A percentile compares a stretch with the other conserved stretches of the same genome.
Conservation (phyloP, 2,888 invertebrate genomes). For the Merodon equestris region DNA sequence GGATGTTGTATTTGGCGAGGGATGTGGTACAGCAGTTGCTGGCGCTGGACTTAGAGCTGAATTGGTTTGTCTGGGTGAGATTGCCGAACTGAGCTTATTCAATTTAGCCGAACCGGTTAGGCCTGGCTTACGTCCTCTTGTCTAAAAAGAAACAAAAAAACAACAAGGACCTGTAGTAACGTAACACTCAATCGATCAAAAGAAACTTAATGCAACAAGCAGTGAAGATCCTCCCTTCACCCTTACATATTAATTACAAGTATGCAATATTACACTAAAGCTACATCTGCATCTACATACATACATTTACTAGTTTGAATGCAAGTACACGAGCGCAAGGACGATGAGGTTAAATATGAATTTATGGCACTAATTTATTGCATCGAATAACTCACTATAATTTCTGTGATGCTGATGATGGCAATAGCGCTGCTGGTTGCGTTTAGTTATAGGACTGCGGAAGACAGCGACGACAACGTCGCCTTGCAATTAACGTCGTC, state of each 20-base stretch:
- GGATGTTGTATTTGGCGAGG: constrained; percentile 77
- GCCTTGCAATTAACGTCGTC: constrained; percentile 71
- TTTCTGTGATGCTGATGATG: constrained; percentile 57
- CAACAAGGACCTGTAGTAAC: no score
- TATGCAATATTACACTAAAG: no score
- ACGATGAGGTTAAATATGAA: constrained; percentile 71
- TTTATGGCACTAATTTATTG: constrained; percentile 76
- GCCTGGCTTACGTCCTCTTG: constrained; percentile 76
- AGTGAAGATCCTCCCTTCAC: no score
- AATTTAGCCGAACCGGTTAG: constrained; percentile 73
- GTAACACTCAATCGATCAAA: not conserved
- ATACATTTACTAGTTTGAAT: no score
- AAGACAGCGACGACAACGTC: constrained; percentile 44
- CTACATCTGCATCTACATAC: constrained; percentile 13
- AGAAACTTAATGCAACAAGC: no score
- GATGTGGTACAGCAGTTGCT: constrained; percentile 75
- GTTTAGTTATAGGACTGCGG: constrained; percentile 23
- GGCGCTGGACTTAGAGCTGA: constrained; percentile 75
- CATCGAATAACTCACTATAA: constrained; percentile 73
- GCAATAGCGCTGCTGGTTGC: constrained; percentile 52
- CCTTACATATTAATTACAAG: no score
- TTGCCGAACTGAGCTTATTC: constrained; percentile 77
- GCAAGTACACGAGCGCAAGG: constrained; percentile 9
- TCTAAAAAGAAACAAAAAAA: constrained; percentile 70
- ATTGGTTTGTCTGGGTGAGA: constrained; percentile 74